Conservation (phyloP, 2,888 invertebrate genomes). For the Epinotia demarniana region DNA sequence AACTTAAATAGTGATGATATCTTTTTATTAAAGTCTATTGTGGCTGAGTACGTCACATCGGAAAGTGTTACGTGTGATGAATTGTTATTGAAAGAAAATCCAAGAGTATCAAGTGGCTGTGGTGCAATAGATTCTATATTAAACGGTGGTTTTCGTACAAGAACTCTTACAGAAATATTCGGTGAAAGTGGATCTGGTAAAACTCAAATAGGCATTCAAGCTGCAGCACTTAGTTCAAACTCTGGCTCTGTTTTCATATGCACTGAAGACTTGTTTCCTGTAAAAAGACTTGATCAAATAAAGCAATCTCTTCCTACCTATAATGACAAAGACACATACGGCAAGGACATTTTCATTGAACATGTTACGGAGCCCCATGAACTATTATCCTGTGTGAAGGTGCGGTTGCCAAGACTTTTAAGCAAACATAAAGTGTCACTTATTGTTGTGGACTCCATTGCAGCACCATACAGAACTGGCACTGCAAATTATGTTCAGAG, state of each 20-base stretch:
- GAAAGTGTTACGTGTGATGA: constrained; percentile 55
- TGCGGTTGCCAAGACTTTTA: constrained; percentile 70
- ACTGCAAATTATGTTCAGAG: constrained; percentile 72
- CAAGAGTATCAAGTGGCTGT: constrained; percentile 83
- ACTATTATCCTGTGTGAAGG: constrained; percentile 68
- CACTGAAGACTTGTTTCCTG: constrained; percentile 89
- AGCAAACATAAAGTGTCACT: constrained; percentile 59
- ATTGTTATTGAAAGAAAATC: constrained; percentile 52
- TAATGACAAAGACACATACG: constrained; percentile 57
- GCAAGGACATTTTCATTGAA: constrained; percentile 73
- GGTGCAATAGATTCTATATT: constrained; percentile 83
- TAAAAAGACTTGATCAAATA: constrained; percentile 75
- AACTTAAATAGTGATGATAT: constrained; percentile 68
- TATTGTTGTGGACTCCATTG: constrained; percentile 75
- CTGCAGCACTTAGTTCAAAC: constrained; percentile 87
- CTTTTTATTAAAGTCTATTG: constrained; percentile 62
- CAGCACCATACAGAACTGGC: constrained; percentile 78
- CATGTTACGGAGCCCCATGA: constrained; percentile 74
- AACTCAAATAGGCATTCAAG: constrained; percentile 91
- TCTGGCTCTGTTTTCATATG: constrained; percentile 87
- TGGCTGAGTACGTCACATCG: constrained; percentile 60
- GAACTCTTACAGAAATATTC: constrained; percentile 90
- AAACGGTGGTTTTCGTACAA: constrained; percentile 87
- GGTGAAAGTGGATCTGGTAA: constrained; percentile 94
- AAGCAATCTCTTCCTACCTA: constrained; percentile 55